A percentile compares a stretch with the other conserved stretches of the same genome.
Conservation (phyloP, 2,888 invertebrate genomes). For the Imbricaverruca yamaguchii region DNA sequence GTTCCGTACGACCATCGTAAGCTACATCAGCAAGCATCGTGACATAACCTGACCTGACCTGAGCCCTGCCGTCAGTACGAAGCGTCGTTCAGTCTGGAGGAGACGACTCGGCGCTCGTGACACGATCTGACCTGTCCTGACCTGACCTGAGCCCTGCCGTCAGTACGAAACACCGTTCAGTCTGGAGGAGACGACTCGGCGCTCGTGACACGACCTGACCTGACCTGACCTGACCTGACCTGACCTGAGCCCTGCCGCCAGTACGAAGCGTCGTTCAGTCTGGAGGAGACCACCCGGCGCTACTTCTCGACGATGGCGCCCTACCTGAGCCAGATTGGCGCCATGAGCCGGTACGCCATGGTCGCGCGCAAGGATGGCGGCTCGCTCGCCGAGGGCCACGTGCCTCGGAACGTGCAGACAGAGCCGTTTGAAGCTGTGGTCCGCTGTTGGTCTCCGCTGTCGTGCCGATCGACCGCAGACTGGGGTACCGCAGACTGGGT, state of each 20-base stretch:
- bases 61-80: neutral
- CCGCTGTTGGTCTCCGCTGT: neutral
- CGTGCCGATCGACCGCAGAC: neutral
- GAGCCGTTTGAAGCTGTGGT: too few species aligned
- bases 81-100: neutral
- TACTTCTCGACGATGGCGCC: neutral
- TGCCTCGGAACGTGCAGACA: neutral
- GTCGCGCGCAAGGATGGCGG: neutral
- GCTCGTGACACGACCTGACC: neutral
- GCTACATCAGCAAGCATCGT: too few species aligned
- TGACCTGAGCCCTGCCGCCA: neutral
- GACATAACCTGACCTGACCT: too few species aligned
- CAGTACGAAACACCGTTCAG: neutral
- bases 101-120: neutral
- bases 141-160: too few species aligned
- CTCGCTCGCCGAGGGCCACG: neutral
- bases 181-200: neutral
- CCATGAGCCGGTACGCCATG: neutral
- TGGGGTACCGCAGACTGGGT: neutral
- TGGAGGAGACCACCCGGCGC: neutral
- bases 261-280: neutral
- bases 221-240: too few species aligned
- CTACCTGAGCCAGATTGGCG: neutral
- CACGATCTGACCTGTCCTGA: too few species aligned
- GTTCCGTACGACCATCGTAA: too few species aligned